Base-by-base conservation (phyloP, 2,888 invertebrate genomes). In the Lasioglossum lativentre region DNA sequence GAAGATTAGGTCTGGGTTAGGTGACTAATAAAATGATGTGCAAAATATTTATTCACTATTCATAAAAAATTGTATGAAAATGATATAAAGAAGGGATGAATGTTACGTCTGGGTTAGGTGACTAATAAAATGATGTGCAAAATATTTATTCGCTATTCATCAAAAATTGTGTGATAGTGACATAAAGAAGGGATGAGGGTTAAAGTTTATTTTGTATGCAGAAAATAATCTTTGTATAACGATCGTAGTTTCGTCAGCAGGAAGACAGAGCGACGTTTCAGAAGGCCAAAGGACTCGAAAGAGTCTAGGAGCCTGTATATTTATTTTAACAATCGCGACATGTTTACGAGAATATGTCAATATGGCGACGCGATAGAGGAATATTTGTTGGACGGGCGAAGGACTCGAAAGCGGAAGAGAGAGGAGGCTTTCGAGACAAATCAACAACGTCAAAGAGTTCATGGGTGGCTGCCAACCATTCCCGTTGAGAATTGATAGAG, bases 401-500 rank as follows among this genome's bases (percentile, higher is more conserved):
- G 12, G 73, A 75, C 59, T 74, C 72, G 71, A 71, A 66, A 34
- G 52, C 73, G 72, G 52, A 56, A 42, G 72, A 75, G 34, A 42
- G 72, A 75, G 34, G 38, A 63, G 74, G 80, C 81, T 80, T 86
- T 78, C 85, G 85, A 86, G 82, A 85, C 85, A 85, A 88, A 89
- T 92, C 88, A 89, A 88, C 89, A 89, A 84, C 86, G 87, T 85
- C 81, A 80, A 85, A 70, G 84, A 77, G 81, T 86, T 76, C 80
- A 80, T 87, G 87, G 87, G 86, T 85, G 85, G 83, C 82, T 89
- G 87, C 86, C 86, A 84, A 85, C 83, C 82, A 79, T 88, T 89
- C 89, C 91, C 90, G 82, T 82, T 84, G 90, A 92, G 92, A 93
- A 93, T 93, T 93, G 92, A 92, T 92, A 93, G 91, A 93, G 93